These are phyloP conservation scores for Drosophila triauraria DNA, from an alignment of 1,140 invertebrate genomes.

Conservation along the genomic window DNA sequence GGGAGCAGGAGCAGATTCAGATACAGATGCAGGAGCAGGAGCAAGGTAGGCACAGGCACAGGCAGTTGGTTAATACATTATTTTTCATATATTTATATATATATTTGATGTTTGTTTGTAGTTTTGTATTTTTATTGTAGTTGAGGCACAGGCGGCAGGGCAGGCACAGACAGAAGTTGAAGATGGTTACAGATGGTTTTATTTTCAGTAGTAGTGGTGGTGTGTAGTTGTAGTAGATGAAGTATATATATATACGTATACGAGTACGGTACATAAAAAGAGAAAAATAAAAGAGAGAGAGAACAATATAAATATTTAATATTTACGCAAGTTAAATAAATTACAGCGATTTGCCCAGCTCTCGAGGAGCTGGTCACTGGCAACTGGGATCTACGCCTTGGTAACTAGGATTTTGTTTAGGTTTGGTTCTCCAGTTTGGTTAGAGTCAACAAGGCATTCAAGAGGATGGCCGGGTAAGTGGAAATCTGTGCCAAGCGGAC, in stretches of 20 bases:
- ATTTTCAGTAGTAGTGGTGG: constrained; percentile 75
- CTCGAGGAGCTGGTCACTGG: constrained; percentile 2
- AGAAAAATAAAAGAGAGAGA: constrained; percentile 82
- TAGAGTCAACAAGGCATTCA: constrained; percentile 26
- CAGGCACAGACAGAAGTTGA: constrained; percentile 78
- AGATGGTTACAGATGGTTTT: constrained; percentile 70
- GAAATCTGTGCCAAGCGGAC: constrained; percentile 34
- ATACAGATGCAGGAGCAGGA: constrained; percentile 46
- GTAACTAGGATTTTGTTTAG: constrained; percentile 9
- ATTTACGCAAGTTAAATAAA: constrained; percentile 82
- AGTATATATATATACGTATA: constrained; percentile 65
- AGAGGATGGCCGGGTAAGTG: constrained; percentile 23
- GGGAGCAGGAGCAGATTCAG: constrained; percentile 28
- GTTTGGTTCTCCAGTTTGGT: constrained; percentile 21
- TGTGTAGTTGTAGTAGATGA: constrained; percentile 80
- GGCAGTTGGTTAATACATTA: constrained; percentile 53
- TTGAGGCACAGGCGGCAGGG: constrained; percentile 53
- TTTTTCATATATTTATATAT: constrained; percentile 21
- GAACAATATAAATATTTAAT: constrained; percentile 83
- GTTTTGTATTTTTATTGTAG: constrained; percentile 32
- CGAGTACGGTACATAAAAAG: constrained; percentile 82
- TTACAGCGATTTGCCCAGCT: constrained; percentile 67
- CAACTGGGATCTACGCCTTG: neutral
- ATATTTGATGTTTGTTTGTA: constrained; percentile 31
- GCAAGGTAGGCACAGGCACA: constrained; percentile 42